Percentiles rank a stretch among this genome's conserved stretches.
Evolutionary conservation across 2,113 vertebrate genomes (phyloP).

Genomic region (Pipa parva): DNA sequence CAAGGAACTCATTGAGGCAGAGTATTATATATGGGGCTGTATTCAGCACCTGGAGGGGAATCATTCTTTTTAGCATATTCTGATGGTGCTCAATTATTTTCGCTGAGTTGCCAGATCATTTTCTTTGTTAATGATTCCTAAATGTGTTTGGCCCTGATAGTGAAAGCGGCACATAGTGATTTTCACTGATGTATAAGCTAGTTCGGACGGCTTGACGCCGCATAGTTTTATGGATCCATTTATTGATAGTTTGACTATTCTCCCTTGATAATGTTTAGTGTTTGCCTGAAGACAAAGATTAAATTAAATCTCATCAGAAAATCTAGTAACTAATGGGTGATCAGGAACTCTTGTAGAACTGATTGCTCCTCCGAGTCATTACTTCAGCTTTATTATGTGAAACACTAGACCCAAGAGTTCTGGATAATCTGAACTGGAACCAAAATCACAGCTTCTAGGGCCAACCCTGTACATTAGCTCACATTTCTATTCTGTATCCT

Average conservation of each 20-base stretch:
- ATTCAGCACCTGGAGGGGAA: slow-evolving; percentile 18
- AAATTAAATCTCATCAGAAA: not conserved
- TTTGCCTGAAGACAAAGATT: not conserved
- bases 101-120: not conserved
- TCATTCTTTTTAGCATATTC: slow-evolving; percentile 13
- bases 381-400: no score
- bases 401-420: no score
- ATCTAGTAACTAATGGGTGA: no score
- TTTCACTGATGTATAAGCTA: slow-evolving; percentile 14
- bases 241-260: not conserved
- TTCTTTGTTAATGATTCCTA: slow-evolving; percentile 18
- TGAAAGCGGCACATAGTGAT: not conserved
- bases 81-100: slow-evolving; percentile 21
- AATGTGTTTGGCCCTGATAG: slow-evolving; percentile 15
- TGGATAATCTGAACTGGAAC: no score
- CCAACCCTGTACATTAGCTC: no score
- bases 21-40: not conserved
- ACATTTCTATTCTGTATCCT: no score
- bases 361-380: no score
- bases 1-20: not conserved
- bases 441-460: no score
- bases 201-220: not conserved
- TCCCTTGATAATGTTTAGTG: not conserved
- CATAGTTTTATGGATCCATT: slow-evolving; percentile 14
- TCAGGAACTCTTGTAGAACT: no score